Evolutionary conservation across 2,797 vertebrate genomes (phyloP), one percentile per base, ranked within the genome.

Genomic region (Knipowitschia caucasica): DNA sequence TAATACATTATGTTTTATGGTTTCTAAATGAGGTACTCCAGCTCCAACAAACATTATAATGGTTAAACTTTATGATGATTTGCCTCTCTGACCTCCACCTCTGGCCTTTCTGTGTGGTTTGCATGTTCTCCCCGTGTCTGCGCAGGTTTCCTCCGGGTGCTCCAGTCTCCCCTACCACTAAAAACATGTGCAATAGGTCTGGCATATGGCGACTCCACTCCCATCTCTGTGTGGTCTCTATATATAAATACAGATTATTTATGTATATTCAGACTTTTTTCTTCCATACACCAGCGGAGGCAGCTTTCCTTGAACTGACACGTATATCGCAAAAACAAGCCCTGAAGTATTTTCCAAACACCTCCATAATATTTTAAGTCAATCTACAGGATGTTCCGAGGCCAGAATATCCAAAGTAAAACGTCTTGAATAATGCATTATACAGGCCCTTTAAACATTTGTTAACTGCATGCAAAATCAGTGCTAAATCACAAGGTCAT

Each of bases 401-500:
- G 17, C 7, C 11, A 11, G 36, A 2, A 5, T 20, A 39, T 2
- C 9, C 17, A 20, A 4, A 3, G 18, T 12, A 10, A 20, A 11
- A 39, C 18, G 18, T n/a, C 36, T 17, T 20, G 36, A 39, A 39
- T 39, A 39, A 39, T 5, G 18, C 36, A 39, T 21, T 10, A 21
- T 39, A 20, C 6, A 11, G 1, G 12, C 5, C 2, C 21, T 43
- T 43, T 43, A 15, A 26, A n/a, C 24, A 27, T 27, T 21, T 15
- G 42, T 17, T 27, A 44, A 51, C 59, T 50, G 46, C 39, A 61
- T 42, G 34, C 58, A 54, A 78, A 49, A 30, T 23, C 29, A 20
- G 15, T 20, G 31, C 56, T 59, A 78, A 75, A 78, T 82, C 73
- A 75, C 57, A 76, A 65, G 39, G 55, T 61, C 45, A 49, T 23